Conservation (phyloP, 2,797 vertebrate genomes). For the Falco cherrug region DNA sequence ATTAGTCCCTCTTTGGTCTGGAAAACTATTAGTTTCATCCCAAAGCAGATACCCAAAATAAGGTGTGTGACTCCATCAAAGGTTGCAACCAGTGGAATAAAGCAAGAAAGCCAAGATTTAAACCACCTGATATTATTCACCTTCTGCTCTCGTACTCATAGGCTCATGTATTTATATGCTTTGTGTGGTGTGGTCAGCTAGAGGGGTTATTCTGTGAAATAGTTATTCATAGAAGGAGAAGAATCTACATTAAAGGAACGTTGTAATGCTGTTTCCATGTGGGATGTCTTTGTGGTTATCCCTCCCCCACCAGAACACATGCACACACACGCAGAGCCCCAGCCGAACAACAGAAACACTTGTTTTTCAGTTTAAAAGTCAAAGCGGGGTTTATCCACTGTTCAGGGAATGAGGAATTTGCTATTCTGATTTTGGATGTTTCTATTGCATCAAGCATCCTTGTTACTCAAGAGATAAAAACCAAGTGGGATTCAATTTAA, state of each 20-base stretch:
- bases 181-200: not conserved
- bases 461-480: not conserved
- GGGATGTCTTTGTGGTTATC: not conserved
- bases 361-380: not conserved
- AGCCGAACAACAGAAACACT: not conserved
- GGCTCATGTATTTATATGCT: not conserved
- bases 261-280: not conserved
- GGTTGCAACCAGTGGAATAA: not conserved
- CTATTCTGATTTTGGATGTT: not conserved
- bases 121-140: not conserved
- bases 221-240: not conserved
- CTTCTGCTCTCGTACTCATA: not conserved
- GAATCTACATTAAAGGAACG: not conserved
- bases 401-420: not conserved
- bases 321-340: not conserved
- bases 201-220: not conserved
- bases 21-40: not conserved
- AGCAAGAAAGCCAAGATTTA: not conserved
- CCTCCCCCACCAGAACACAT: not conserved
- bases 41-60: not conserved
- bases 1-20: not conserved
- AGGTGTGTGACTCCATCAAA: not conserved
- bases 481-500: not conserved
- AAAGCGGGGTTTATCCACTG: not conserved
- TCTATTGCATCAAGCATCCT: not conserved